These are phyloP conservation scores for Chaenogobius annularis DNA, from an alignment of 2,113 vertebrate species.

Conservation along the genomic window DNA sequence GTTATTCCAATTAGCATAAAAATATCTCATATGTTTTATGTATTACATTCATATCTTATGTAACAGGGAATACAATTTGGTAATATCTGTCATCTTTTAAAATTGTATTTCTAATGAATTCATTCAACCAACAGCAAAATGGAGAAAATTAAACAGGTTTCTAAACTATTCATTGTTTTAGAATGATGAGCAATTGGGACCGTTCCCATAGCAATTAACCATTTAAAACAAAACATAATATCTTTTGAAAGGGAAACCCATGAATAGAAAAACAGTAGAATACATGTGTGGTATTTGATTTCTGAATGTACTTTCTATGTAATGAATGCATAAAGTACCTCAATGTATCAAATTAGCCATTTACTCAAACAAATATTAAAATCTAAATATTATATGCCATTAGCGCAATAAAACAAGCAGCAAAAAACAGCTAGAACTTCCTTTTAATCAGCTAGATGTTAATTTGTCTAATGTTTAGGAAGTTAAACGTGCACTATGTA, in stretches of 20 bases:
- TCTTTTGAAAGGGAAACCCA: neutral
- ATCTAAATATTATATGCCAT: neutral
- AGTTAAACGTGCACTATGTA: neutral
- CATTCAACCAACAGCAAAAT: neutral
- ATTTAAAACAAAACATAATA: no score
- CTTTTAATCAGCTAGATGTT: no score
- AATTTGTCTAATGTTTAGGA: no score
- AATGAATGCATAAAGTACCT: neutral
- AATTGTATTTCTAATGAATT: neutral
- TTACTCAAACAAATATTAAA: neutral
- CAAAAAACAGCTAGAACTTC: neutral
- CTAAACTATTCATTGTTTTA: neutral
- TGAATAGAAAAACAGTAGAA: neutral
- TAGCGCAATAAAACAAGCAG: neutral
- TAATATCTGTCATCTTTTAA: neutral
- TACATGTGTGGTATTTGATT: neutral
- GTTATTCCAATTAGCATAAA: neutral
- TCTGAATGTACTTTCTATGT: neutral
- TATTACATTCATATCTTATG: neutral
- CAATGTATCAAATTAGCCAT: neutral
- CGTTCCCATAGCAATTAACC: no score
- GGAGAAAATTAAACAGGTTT: neutral
- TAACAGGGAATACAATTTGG: neutral
- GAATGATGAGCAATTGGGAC: no score
- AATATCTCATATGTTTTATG: neutral